Percentiles rank a stretch among this genome's conserved stretches.
Evolutionary conservation across 2,113 vertebrate species (phyloP).

Genomic region (Gambusia holbrooki): DNA sequence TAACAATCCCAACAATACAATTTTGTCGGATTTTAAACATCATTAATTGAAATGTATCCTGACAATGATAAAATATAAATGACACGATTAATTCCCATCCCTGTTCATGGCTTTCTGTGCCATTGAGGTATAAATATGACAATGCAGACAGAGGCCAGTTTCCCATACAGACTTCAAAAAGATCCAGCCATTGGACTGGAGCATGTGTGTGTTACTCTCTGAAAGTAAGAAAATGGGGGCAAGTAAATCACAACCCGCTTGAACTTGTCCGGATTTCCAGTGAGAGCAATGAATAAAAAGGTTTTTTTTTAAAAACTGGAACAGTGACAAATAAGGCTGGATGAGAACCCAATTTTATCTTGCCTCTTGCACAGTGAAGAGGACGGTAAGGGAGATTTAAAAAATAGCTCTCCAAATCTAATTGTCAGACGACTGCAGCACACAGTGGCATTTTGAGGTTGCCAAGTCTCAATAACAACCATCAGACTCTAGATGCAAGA

Average conservation of each 20-base stretch:
- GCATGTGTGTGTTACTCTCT: neutral
- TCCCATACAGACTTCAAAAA: neutral
- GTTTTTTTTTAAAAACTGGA: neutral
- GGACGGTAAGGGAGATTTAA: neutral
- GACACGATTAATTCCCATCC: too few relatives aligned
- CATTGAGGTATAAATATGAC: neutral
- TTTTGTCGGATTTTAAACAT: too few relatives aligned
- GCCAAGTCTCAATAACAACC: neutral
- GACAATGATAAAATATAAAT: too few relatives aligned
- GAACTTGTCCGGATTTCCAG: neutral
- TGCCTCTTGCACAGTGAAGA: too few relatives aligned
- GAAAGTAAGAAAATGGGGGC: neutral
- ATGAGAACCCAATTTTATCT: neutral
- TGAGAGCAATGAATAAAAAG: neutral
- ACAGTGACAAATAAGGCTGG: neutral
- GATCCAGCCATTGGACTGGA: neutral
- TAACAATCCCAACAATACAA: too few relatives aligned
- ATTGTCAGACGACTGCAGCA: neutral
- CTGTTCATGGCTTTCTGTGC: neutral
- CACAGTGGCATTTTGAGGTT: neutral
- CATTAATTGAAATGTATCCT: too few relatives aligned
- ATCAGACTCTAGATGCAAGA: neutral
- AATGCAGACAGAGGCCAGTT: neutral
- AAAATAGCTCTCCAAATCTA: neutral
- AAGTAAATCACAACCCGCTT: neutral